A percentile compares a stretch with the other conserved stretches of the same genome.
Conservation (phyloP, 2,797 vertebrate species). For the Arnoldichthys spilopterus region DNA sequence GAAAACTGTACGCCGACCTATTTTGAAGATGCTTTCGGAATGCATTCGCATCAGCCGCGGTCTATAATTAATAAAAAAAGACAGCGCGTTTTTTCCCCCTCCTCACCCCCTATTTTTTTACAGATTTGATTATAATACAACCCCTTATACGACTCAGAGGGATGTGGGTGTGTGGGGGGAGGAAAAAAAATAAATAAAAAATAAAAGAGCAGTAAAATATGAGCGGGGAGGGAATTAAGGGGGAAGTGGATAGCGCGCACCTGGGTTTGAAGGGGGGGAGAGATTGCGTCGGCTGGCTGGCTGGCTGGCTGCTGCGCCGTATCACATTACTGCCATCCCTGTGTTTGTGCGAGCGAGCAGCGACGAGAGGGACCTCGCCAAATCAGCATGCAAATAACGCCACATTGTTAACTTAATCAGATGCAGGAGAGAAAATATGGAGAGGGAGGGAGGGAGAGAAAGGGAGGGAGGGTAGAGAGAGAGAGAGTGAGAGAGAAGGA, state of each 20-base stretch:
- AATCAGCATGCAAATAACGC: constrained; percentile 99
- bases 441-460: constrained; percentile 82
- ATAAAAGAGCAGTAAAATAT: constrained; percentile 73
- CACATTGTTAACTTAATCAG: constrained; percentile 99
- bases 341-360: constrained; percentile 83
- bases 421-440: constrained; percentile 92
- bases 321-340: constrained; percentile 95
- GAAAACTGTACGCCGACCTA: constrained; percentile 87
- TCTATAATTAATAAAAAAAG: constrained; percentile 99
- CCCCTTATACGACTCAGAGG: constrained; percentile 91
- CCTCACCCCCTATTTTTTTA: constrained; percentile 51
- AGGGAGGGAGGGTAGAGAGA: constrained; percentile 70
- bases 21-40: constrained; percentile 88
- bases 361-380: constrained; percentile 87
- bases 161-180: constrained; percentile 42
- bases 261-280: constrained; percentile 97
- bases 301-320: constrained; percentile 86
- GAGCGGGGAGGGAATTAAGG: constrained; percentile 95
- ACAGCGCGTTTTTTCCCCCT: constrained; percentile 65
- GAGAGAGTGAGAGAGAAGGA: constrained; percentile 35
- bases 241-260: constrained; percentile 98
- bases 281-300: constrained; percentile 98
- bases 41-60: constrained; percentile 88
- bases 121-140: constrained; percentile 99
- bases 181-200: constrained; percentile 41